Evolutionary conservation across 2,113 vertebrate genomes (phyloP).

Genomic region (Thryonomys swinderianus): DNA sequence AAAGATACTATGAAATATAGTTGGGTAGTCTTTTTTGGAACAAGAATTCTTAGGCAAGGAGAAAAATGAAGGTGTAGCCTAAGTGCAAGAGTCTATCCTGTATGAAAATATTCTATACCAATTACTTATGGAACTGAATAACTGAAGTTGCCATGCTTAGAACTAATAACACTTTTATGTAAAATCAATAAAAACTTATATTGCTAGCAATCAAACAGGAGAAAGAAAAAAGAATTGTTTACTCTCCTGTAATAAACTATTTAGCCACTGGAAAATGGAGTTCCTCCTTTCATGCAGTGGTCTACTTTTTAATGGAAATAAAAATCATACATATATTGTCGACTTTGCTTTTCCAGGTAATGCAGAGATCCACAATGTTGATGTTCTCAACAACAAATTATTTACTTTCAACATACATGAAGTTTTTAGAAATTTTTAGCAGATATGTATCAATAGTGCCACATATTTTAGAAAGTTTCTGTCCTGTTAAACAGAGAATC

Average conservation of each 20-base stretch:
- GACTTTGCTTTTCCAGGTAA: neutral
- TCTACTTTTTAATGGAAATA: neutral
- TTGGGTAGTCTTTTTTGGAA: neutral
- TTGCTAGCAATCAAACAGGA: neutral
- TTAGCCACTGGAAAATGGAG: neutral
- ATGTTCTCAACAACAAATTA: neutral
- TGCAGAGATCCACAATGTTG: neutral
- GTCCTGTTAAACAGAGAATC: neutral
- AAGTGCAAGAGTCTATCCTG: neutral
- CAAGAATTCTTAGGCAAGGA: neutral
- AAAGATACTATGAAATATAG: neutral
- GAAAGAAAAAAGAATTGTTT: neutral
- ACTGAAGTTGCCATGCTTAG: neutral
- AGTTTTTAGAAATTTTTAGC: slow-evolving; percentile 3
- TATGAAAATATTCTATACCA: neutral
- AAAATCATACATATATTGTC: neutral
- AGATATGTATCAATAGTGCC: neutral
- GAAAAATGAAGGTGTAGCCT: neutral
- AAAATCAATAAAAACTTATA: slow-evolving; percentile 22
- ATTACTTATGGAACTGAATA: neutral
- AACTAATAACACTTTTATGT: neutral
- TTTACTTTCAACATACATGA: slow-evolving; percentile 26
- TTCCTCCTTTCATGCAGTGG: neutral
- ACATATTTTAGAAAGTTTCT: neutral
- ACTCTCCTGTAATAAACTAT: neutral